Evolutionary conservation across 2,888 invertebrate species (phyloP).

Genomic region (Lomographa bimaculata): DNA sequence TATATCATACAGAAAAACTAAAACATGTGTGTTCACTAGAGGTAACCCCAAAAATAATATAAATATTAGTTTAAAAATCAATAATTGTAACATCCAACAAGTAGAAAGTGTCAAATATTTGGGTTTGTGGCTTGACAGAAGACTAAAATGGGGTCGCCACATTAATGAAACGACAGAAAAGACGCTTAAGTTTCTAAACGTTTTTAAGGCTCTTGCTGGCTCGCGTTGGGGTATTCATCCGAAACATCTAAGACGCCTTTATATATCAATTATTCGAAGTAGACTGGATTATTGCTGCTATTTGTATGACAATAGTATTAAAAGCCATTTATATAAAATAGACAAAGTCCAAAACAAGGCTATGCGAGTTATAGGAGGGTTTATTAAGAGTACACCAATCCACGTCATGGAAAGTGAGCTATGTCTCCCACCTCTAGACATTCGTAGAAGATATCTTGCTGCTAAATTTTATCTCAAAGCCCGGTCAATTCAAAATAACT

Average conservation of each 20-base stretch:
- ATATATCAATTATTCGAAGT: constrained; percentile 32
- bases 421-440: constrained; percentile 17
- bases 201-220: constrained; percentile 35
- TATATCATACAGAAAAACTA: constrained; percentile 31
- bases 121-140: constrained; percentile 36
- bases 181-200: constrained; percentile 29
- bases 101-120: constrained; percentile 33
- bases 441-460: constrained; percentile 24
- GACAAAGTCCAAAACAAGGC: constrained; percentile 30
- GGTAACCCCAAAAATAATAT: constrained; percentile 12
- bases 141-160: constrained; percentile 35
- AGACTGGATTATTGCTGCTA: constrained; percentile 32
- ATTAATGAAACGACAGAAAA: constrained; percentile 31
- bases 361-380: constrained; percentile 29
- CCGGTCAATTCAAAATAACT: too few relatives aligned
- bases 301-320: constrained; percentile 19
- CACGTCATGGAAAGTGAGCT: constrained; percentile 31
- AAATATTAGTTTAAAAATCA: constrained; percentile 16
- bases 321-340: constrained; percentile 24
- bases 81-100: constrained; percentile 4
- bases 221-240: constrained; percentile 37
- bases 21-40: constrained; percentile 33
- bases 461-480: constrained; percentile 26
- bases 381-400: constrained; percentile 29
- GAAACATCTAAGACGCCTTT: constrained; percentile 32